Percentiles rank a stretch among this genome's conserved stretches.
phyloP scores from a whole-genome alignment of 1,140 invertebrate species.

The Drosophila arizonae region DNA sequence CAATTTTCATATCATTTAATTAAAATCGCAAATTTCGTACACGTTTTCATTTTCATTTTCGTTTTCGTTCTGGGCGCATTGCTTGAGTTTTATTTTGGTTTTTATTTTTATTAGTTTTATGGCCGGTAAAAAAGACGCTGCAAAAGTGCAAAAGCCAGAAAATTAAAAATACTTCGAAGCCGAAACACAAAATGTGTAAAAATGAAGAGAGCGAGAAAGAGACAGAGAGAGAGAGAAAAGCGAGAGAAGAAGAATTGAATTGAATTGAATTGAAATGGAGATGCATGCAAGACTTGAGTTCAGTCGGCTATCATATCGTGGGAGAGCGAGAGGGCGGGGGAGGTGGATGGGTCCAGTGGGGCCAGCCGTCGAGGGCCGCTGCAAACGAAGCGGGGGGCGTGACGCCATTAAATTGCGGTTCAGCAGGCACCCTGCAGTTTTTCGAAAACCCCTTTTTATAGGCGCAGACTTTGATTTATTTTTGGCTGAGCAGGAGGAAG shows the following conservation, averaged over 20 bases:
- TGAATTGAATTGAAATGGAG: conserved; percentile 57
- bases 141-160: conserved; percentile 77
- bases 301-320: not conserved
- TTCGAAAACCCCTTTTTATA: conserved; percentile 21
- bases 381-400: conserved; percentile 48
- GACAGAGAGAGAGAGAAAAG: conserved; percentile 5
- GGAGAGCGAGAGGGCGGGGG: not conserved
- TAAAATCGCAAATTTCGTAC: conserved; percentile 81
- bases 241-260: conserved; percentile 27
- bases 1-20: conserved; percentile 81
- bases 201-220: conserved; percentile 6
- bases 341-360: not conserved
- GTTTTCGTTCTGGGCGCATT: conserved; percentile 48
- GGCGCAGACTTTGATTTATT: conserved; percentile 65
- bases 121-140: conserved; percentile 67
- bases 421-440: conserved; percentile 17
- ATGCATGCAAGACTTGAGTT: conserved; percentile 2
- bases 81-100: conserved; percentile 52
- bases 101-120: conserved; percentile 79
- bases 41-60: conserved; percentile 78
- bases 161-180: conserved; percentile 78
- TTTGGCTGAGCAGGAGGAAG: conserved; percentile 11
- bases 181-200: conserved; percentile 29
- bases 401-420: conserved; percentile 67
- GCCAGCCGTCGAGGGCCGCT: not conserved